Evolutionary conservation across 2,797 vertebrate genomes (phyloP).

Genomic region (Phoeniculus purpureus): DNA sequence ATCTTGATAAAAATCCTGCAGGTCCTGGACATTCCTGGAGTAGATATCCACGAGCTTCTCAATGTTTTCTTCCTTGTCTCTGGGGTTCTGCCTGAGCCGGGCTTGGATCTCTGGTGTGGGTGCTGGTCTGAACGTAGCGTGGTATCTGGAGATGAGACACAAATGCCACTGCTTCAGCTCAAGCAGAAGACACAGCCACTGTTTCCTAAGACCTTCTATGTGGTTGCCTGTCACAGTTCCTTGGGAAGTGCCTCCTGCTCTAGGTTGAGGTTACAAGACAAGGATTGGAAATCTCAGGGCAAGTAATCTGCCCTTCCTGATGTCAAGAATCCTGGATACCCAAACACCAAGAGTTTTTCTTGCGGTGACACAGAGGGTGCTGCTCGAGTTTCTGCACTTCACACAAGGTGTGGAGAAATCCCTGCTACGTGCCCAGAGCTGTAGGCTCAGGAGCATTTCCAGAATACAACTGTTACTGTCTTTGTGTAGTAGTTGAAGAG

Average conservation of each 20-base stretch:
- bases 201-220: not conserved
- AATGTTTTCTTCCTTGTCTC: constrained; percentile 73
- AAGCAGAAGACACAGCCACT: not conserved
- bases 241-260: not conserved
- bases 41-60: constrained; percentile 71
- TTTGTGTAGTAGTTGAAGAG: not conserved
- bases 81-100: constrained; percentile 82
- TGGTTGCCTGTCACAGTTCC: not conserved
- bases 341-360: not conserved
- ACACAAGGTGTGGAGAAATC: not conserved
- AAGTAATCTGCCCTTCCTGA: not conserved
- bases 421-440: rapidly evolving
- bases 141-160: constrained; percentile 79
- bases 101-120: constrained; percentile 78
- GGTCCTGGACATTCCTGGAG: constrained; percentile 58
- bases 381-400: not conserved
- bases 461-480: not conserved
- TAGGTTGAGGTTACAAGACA: not conserved
- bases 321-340: not conserved
- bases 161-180: not conserved
- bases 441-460: not conserved
- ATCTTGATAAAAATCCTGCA: constrained; percentile 82
- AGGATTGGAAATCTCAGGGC: not conserved
- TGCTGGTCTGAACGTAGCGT: constrained; percentile 82
- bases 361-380: not conserved